Conservation (phyloP, 2,888 invertebrate species). For the Rhagium mordax region DNA sequence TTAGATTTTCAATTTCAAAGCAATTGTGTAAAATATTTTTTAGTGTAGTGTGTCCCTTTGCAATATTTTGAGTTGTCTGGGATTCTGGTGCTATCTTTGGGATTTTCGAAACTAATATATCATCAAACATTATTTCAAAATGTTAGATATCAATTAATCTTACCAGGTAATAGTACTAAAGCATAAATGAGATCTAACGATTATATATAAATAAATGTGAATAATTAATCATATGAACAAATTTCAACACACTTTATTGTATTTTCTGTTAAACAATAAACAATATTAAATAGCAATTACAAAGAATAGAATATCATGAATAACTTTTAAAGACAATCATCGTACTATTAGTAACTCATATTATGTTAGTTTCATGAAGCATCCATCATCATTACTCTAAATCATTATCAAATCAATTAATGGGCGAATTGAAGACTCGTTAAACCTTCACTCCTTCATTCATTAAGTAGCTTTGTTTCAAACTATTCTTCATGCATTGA, state of each 20-base stretch:
- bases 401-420: background rate
- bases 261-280: background rate
- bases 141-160: too few species aligned
- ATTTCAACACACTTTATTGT: background rate
- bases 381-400: background rate
- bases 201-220: background rate
- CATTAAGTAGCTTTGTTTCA: background rate
- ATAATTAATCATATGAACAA: background rate
- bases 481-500: slow-evolving; percentile 10
- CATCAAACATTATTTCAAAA: too few species aligned
- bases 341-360: background rate
- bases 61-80: too few species aligned
- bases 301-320: background rate
- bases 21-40: too few species aligned
- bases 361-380: background rate
- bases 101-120: too few species aligned
- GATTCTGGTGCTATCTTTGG: too few species aligned
- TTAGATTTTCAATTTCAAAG: too few species aligned
- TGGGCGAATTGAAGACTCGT: background rate
- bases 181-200: too few species aligned
- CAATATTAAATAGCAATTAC: background rate
- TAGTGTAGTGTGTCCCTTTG: too few species aligned
- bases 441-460: background rate
- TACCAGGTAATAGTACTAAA: too few species aligned
- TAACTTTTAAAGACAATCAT: background rate